Conservation (phyloP, 2,797 vertebrate species). For the Sebastes elongatus region DNA sequence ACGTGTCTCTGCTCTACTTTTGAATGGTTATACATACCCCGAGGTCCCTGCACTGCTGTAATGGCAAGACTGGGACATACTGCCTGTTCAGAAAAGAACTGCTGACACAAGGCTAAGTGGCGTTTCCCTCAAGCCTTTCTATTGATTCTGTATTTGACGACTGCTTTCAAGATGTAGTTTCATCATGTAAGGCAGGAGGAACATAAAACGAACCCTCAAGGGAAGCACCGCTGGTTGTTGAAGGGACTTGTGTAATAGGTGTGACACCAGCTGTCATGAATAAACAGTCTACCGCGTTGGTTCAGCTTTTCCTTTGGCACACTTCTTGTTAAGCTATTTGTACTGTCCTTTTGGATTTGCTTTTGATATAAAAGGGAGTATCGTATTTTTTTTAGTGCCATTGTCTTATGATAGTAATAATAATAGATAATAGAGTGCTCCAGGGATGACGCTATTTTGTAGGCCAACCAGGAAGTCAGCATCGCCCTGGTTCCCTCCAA, state of each 20-base stretch:
- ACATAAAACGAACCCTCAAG: conserved; percentile 55
- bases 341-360: conserved; percentile 10
- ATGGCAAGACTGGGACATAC: neutral
- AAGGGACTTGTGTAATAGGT: conserved; percentile 42
- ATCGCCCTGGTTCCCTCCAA: no score
- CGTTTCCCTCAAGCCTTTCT: conserved; percentile 36
- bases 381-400: neutral
- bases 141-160: conserved; percentile 56
- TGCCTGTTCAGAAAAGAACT: conserved; percentile 40
- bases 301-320: conserved; percentile 29
- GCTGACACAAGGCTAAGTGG: conserved; percentile 42
- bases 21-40: conserved; percentile 21
- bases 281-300: conserved; percentile 15
- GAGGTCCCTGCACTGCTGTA: conserved; percentile 25
- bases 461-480: no score
- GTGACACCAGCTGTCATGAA: conserved; percentile 36
- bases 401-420: neutral
- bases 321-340: conserved; percentile 18
- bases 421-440: no score
- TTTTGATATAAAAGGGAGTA: conserved; percentile 13
- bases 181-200: conserved; percentile 13
- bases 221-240: conserved; percentile 32
- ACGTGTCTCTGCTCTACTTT: neutral
- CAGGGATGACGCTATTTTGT: no score
- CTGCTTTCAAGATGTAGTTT: conserved; percentile 54